These are phyloP conservation scores for Alviniconcha marisindica DNA, from an alignment of 1,140 invertebrate species.

Conservation along the genomic window DNA sequence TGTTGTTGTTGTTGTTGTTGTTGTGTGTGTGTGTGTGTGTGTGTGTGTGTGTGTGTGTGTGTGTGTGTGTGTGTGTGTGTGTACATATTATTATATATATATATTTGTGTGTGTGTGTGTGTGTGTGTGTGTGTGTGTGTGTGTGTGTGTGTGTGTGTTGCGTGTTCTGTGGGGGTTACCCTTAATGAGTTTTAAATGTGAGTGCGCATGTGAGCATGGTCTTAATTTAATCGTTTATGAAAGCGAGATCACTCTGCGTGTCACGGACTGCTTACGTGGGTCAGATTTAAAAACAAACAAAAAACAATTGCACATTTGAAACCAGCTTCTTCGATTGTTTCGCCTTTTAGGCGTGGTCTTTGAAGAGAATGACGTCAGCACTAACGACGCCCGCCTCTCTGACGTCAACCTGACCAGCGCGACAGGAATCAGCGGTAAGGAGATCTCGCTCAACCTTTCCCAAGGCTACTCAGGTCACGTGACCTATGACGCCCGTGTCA, in stretches of 20 bases:
- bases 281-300: no score
- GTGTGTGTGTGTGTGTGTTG: slow-evolving; percentile 9
- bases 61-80: not conserved
- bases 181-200: not conserved
- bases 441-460: not conserved
- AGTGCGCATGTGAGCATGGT: not conserved
- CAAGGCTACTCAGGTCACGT: not conserved
- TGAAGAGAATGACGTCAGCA: not conserved
- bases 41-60: no score
- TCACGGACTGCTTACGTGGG: no score
- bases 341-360: not conserved
- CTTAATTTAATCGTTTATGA: not conserved
- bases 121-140: not conserved
- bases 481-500: slow-evolving; percentile 12
- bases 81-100: not conserved
- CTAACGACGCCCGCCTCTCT: not conserved
- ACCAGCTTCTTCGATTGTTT: no score
- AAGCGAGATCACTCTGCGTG: no score
- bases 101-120: not conserved
- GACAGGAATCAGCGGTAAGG: not conserved
- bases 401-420: not conserved
- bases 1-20: not conserved
- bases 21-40: not conserved
- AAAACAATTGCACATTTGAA: no score
- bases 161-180: not conserved